phyloP scores from a whole-genome alignment of 1,140 invertebrate genomes.

The Pseudachorutes palmiensis region DNA sequence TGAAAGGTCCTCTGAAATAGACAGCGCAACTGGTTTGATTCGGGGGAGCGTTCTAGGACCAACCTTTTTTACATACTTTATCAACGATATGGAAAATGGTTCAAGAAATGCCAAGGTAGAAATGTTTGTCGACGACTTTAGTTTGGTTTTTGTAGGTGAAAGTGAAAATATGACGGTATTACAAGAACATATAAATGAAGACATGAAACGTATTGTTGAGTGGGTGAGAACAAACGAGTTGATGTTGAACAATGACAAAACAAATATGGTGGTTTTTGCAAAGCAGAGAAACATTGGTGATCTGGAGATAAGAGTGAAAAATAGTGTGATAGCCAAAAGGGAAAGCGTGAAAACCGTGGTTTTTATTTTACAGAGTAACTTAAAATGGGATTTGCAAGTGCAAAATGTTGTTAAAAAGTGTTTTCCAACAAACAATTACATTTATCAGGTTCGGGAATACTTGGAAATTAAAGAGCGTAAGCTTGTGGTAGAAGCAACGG shows the following conservation, averaged over 20 bases:
- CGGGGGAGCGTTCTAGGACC: conserved; percentile 14
- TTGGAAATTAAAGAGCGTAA: neutral
- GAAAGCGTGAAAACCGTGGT: neutral
- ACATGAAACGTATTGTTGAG: neutral
- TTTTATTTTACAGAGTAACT: neutral
- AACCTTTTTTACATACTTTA: conserved; percentile 15
- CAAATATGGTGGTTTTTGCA: neutral
- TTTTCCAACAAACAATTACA: neutral
- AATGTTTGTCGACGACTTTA: conserved; percentile 20
- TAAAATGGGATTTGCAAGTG: conserved; percentile 2
- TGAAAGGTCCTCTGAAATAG: too few relatives aligned
- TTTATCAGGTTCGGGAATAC: neutral
- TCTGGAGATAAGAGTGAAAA: neutral
- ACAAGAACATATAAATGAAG: neutral
- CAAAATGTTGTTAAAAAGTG: neutral
- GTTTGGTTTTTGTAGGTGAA: conserved; percentile 13
- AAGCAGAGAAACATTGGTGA: neutral
- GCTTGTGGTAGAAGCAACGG: neutral
- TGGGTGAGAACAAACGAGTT: neutral
- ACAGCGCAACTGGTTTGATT: neutral
- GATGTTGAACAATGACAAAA: neutral
- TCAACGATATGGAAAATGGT: conserved; percentile 13
- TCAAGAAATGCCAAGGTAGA: neutral
- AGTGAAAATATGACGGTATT: neutral
- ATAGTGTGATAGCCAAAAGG: neutral